These are phyloP conservation scores for Coranthus polyacanthus DNA, from an alignment of 2,797 vertebrate species.

Conservation along the genomic window DNA sequence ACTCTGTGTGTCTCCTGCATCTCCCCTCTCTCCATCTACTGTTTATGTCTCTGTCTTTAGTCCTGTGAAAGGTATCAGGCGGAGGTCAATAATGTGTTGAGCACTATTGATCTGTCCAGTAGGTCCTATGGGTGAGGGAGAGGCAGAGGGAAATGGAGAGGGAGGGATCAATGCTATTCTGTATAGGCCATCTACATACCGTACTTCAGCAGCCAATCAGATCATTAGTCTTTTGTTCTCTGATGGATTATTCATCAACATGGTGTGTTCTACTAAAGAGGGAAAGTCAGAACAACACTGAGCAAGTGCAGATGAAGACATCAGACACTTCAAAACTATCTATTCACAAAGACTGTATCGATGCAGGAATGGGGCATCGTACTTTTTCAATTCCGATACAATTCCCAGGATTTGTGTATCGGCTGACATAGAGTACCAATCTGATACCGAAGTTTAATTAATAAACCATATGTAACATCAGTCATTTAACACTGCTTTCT, in stretches of 20 bases:
- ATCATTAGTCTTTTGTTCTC: conserved; percentile 72
- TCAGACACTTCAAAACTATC: conserved; percentile 21
- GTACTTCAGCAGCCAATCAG: conserved; percentile 63
- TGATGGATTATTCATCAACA: conserved; percentile 74
- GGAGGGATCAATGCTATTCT: conserved; percentile 70
- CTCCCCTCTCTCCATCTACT: conserved; percentile 63
- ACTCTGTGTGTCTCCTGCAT: conserved; percentile 48
- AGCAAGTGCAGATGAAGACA: conserved; percentile 16
- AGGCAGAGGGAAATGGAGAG: conserved; percentile 62
- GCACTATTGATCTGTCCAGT: conserved; percentile 80
- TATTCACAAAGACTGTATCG: neutral
- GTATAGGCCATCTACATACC: conserved; percentile 70
- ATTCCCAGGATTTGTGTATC: too few species aligned
- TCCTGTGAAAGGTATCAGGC: conserved; percentile 80
- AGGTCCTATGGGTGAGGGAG: conserved; percentile 64
- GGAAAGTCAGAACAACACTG: conserved; percentile 25
- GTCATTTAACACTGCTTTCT: too few species aligned
- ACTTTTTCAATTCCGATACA: too few species aligned
- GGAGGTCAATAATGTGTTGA: conserved; percentile 84
- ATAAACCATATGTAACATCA: too few species aligned
- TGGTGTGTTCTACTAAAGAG: conserved; percentile 37
- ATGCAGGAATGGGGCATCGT: too few species aligned
- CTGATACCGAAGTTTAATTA: too few species aligned
- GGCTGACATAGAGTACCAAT: too few species aligned
- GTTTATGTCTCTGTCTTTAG: conserved; percentile 82